Evolutionary conservation across 2,888 invertebrate genomes (phyloP), one percentile per base, ranked within the genome.

Genomic region (Invenusta paracnida): DNA sequence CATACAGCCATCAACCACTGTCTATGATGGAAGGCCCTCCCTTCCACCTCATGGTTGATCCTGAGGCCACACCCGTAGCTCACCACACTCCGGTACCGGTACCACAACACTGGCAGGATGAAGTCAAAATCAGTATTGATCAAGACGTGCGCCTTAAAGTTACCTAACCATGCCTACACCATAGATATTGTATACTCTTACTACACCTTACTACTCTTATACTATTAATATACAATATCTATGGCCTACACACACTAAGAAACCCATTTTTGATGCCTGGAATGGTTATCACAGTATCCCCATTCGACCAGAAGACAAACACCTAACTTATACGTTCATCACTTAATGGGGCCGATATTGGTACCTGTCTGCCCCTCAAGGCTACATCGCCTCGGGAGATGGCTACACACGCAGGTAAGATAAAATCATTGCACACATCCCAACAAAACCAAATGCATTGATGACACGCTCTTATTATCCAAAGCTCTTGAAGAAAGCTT

Each of bases 1-100:
- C 84, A 17, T 87, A 87, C 66, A 81, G 83, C 1, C 87, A 87
- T 30, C 83, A 87, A 25, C 29, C 85, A 2, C 86, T 87, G 17
- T 84, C 86, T 23, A 67, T 85, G 67, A 87, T 87, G 87, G 27
- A 30, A 23, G 87, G 73, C 29, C 87, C 87, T n/a, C 87, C 87
- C 13, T 17, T 87, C 48, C 23, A 30, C 27, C 81, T 87, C 23
- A 87, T 86, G 83, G 82, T 87, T 25, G 86, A 87, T 84, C 81
- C 84, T 13, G 82, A 86, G 25, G 87, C 85, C 2, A 67, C 30
- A 30, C 87, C 87, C 0, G 87, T 86, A 17, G 85, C 87, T 1
- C 28, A 23, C 81, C 87, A 87, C 73, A 87, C 86, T 81, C n/a
- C n/a, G n/a, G n/a, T 48, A 48, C 48, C 48, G 17, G 48, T 48